Conservation (phyloP, 2,888 invertebrate species). For the Punctoribates punctum region DNA sequence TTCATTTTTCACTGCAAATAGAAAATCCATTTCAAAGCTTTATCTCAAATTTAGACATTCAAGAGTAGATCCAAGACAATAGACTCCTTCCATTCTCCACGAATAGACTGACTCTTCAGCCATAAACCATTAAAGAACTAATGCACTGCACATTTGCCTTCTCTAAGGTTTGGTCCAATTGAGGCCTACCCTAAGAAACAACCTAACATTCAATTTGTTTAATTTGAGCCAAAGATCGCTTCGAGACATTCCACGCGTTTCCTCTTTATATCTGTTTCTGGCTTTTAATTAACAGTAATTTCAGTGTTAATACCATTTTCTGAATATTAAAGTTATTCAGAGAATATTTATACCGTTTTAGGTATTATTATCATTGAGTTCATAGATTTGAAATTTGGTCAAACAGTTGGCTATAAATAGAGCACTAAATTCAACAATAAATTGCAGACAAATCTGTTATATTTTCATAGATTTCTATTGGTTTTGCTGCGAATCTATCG, state of each 20-base stretch:
- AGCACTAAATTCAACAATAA: background rate
- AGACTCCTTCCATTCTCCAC: background rate
- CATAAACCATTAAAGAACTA: too few relatives aligned
- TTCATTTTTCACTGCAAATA: background rate
- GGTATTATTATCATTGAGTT: background rate
- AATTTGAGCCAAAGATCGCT: background rate
- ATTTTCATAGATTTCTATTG: background rate
- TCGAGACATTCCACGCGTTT: background rate
- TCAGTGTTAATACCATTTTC: constrained; percentile 1
- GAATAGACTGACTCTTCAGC: too few relatives aligned
- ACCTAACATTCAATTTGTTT: background rate
- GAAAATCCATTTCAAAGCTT: background rate
- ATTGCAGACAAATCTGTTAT: background rate
- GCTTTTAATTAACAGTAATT: background rate
- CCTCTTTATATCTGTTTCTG: background rate
- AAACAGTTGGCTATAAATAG: background rate
- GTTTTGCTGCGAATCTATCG: background rate
- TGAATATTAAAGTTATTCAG: background rate
- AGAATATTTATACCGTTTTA: background rate
- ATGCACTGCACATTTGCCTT: too few relatives aligned
- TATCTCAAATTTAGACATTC: background rate
- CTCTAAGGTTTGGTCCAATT: too few relatives aligned
- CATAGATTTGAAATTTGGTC: too few relatives aligned
- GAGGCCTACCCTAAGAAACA: too few relatives aligned
- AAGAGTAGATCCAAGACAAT: background rate